Base-by-base conservation (phyloP, 2,888 invertebrate species). In the Epinotia bilunana region DNA sequence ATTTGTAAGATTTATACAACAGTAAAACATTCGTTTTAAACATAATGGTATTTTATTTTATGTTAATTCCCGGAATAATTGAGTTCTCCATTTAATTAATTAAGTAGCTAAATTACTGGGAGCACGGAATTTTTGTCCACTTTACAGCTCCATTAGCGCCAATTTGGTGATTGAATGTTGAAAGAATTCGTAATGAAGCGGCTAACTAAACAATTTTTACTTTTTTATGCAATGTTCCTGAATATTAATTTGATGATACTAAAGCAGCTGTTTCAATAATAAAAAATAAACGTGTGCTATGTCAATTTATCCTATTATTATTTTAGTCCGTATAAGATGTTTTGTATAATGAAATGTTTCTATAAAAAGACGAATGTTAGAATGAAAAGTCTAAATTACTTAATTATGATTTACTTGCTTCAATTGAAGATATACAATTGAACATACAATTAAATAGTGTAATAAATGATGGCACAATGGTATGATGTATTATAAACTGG, bases 61-160 rank as follows among this genome's bases (percentile, higher is more conserved):
- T 23, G 20, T 28, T 9, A 64, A 46, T 49, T 23, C 2, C 20
- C 9, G 5, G 23, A 16, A 33, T 33, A 6, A 28, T 2, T 61
- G 61, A 16, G 61, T 11, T 28, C 28, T n/a, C 6, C 49, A 28
- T 49, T 64, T 2, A 67, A 55, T 63, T 57, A 64, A 63, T 46
- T 28, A 49, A 6, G 60, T 0, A 39, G 39, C 39, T 39, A 53
- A 49, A 71, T 62, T 62, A 18, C 5, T 11, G 7, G 18, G 12
- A 39, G 53, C 23, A 49, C 13, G 7, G 13, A 46, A 61, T 67
- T 53, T 58, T 39, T 20, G 46, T 11, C 13, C 58, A 49, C 39
- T 73, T 65, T 46, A 28, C 65, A 61, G 53, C 67, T 73, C n/a
- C 55, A 67, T 61, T 53, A 67, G 49, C 33, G 13, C 13, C 33